A percentile compares a stretch with the other conserved stretches of the same genome.
Evolutionary conservation across 2,888 invertebrate species (phyloP).

Genomic region (Nomada lathburiana): DNA sequence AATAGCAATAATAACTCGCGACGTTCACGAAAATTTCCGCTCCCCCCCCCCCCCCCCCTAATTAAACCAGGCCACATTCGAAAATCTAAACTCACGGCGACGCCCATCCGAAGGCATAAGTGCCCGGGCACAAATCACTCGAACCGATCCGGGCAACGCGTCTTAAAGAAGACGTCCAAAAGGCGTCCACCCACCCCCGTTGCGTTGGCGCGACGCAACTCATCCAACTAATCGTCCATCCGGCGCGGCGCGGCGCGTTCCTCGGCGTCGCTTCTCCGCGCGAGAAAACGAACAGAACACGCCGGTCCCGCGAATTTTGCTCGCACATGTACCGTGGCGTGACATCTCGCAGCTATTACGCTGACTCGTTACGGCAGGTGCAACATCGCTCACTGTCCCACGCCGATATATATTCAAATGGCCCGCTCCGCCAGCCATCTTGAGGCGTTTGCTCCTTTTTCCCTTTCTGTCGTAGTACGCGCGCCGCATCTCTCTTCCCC

Average conservation of each 20-base stretch:
- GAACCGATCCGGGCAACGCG: neutral
- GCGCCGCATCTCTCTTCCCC: slow-evolving; percentile 6
- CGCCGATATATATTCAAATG: slow-evolving; percentile 79
- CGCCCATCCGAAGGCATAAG: neutral
- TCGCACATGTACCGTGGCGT: slow-evolving; percentile 73
- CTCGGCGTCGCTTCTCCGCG: slow-evolving; percentile 17
- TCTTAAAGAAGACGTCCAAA: slow-evolving; percentile 30
- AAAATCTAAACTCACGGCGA: too few species aligned
- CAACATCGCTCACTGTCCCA: slow-evolving; percentile 83
- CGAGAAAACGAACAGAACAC: neutral
- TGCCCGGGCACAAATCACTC: neutral
- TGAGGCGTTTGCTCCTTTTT: slow-evolving; percentile 36
- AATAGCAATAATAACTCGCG: too few species aligned
- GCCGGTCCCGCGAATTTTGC: slow-evolving; percentile 68
- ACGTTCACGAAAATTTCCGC: too few species aligned
- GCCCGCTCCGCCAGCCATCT: slow-evolving; percentile 64
- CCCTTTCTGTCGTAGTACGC: neutral
- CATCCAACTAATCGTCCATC: slow-evolving; percentile 58
- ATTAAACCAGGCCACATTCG: too few species aligned
- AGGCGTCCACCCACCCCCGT: slow-evolving; percentile 12
- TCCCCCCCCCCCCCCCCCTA: too few species aligned
- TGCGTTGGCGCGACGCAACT: slow-evolving; percentile 32
- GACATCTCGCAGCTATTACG: slow-evolving; percentile 82
- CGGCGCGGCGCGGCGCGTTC: slow-evolving; percentile 43
- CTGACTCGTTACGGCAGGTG: slow-evolving; percentile 82